A percentile compares a stretch with the other conserved stretches of the same genome.
phyloP scores from a whole-genome alignment of 2,797 vertebrate species.

The Brotula barbata region DNA sequence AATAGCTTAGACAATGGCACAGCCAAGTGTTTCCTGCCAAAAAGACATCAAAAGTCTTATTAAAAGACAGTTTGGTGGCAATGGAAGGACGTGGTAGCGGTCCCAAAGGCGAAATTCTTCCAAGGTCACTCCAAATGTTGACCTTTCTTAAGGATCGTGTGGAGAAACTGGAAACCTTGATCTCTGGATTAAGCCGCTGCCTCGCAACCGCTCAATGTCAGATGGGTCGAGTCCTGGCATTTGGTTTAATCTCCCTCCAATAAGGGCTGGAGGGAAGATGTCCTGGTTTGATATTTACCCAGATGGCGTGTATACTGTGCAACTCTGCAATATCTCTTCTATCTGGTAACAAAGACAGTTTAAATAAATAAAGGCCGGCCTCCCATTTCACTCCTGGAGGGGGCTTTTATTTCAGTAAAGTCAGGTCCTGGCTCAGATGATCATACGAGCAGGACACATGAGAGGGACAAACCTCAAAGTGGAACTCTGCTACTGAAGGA shows the following conservation, averaged over 20 bases:
- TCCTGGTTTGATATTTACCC: background rate
- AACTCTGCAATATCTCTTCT: background rate
- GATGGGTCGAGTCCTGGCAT: slow-evolving; percentile 9
- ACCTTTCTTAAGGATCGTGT: slow-evolving; percentile 60
- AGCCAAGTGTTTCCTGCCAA: slow-evolving; percentile 22
- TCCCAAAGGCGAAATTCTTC: slow-evolving; percentile 47
- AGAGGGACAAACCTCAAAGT: slow-evolving; percentile 20
- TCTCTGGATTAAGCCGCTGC: slow-evolving; percentile 35
- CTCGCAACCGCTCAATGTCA: slow-evolving; percentile 31
- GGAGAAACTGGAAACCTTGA: slow-evolving; percentile 62
- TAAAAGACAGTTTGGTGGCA: slow-evolving; percentile 6
- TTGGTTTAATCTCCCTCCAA: slow-evolving; percentile 15
- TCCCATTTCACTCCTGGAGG: slow-evolving; percentile 24
- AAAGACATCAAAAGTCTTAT: slow-evolving; percentile 20
- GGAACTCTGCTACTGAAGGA: slow-evolving; percentile 16
- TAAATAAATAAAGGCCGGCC: background rate
- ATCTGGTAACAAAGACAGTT: slow-evolving; percentile 23
- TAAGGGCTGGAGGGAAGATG: background rate
- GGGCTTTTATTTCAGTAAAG: slow-evolving; percentile 49
- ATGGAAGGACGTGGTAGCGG: background rate
- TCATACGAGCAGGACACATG: slow-evolving; percentile 29
- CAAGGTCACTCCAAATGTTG: slow-evolving; percentile 60
- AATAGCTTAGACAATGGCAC: slow-evolving; percentile 2
- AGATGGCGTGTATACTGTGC: background rate
- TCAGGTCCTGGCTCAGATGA: slow-evolving; percentile 39